A percentile compares a stretch with the other conserved stretches of the same genome.
Evolutionary conservation across 2,113 vertebrate genomes (phyloP).

Genomic region (Sphyrna mokarran): DNA sequence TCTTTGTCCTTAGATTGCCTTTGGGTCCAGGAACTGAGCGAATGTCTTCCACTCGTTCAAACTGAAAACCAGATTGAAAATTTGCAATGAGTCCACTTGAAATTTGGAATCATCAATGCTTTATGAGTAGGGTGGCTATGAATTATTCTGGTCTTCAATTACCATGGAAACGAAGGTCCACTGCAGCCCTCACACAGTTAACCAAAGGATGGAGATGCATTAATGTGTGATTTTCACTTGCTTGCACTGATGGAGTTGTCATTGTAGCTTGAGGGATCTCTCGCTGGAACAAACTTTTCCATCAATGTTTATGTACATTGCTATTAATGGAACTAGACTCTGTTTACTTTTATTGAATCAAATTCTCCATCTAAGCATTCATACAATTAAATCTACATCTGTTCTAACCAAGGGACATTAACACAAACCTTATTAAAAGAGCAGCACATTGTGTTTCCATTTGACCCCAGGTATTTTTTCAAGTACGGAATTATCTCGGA

Average conservation of each 20-base stretch:
- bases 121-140: not conserved
- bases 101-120: not conserved
- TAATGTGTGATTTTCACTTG: not conserved
- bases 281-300: not conserved
- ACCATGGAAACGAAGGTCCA: not conserved
- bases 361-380: not conserved
- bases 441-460: not conserved
- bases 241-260: not conserved
- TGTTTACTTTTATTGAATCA: not conserved
- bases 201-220: not conserved
- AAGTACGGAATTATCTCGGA: not conserved
- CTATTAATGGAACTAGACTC: not conserved
- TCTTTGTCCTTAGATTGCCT: not conserved
- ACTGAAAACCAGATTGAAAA: not conserved
- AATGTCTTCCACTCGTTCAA: not conserved
- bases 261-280: not conserved
- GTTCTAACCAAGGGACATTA: slow-evolving; percentile 1
- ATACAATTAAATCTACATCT: not conserved
- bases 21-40: not conserved
- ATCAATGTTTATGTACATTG: not conserved
- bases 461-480: not conserved
- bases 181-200: not conserved
- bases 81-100: not conserved
- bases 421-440: not conserved
- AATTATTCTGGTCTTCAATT: not conserved